Base-by-base conservation (phyloP, 1,140 invertebrate genomes). In the Drosophila navojoa region DNA sequence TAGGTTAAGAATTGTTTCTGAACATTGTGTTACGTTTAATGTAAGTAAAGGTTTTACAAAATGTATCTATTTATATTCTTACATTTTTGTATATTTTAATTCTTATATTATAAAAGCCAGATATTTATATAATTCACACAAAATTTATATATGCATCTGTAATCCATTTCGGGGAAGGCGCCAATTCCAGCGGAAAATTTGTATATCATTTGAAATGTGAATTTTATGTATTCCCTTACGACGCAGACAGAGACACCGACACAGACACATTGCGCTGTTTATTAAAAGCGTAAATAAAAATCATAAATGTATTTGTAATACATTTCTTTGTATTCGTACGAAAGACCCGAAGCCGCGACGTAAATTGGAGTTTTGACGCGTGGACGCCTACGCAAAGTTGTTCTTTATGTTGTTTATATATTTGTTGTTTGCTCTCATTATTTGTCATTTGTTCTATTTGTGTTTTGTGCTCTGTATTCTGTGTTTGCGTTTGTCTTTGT, bases 381-480 rank as follows among this genome's bases (percentile, higher is more conserved):
- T 74, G 71, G 52, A 1, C 71, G 71, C 71, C 71, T 40, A 70
- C 71, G 67, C 59, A 62, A 22, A 49, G 22, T 66, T 71, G 25
- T 66, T 47, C 47, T 54, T 54, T 19, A 61, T 61, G 57, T 45
- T 68, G 50, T 68, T 54, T 73, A 44, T 69, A 50, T 63, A 50
- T 63, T 63, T 63, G 52, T 63, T 71, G 60, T 70, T 70, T 70
- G 50, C 42, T 47, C 22, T 60, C 35, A 47, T 35, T 59, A 63
- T 55, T 55, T 72, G 70, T 60, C 55, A 68, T 68, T 68, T 64
- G 50, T 63, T 63, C 50, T 44, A 54, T 54, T 54, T 35, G 52
- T 42, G 19, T 42, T 55, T 38, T 55, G n/a, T 32, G 29, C 13
- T 53, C 19, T 53, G 50, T 10, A 16, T 42, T 58, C 54, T 54